Base-by-base conservation (phyloP, 2,113 vertebrate species). In the Tenebrosternarchus preto region DNA sequence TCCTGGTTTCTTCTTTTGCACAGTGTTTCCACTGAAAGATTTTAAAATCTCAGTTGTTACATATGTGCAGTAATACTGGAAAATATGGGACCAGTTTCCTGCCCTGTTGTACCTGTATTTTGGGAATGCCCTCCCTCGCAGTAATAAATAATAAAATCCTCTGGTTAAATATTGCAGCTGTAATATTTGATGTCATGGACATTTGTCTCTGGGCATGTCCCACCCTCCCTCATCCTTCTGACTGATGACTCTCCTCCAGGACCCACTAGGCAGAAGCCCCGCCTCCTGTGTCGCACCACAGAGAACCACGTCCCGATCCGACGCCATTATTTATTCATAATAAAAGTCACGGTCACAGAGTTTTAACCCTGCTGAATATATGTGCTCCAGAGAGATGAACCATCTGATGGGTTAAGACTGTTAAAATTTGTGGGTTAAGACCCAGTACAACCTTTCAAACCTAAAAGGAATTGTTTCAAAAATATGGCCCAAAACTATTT, bases 161-260 rank as follows among this genome's bases (percentile, higher is more conserved):
- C 63, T 66, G 63, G 63, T 66, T 66, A 66, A 66, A 66, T 29
- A 66, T 66, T 66, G 27, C 63, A 20, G 63, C 63, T 66, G 29
- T 66, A 66, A 66, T 66, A 17, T 29, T 31, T 66, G 19, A 33
- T 66, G 63, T 66, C 63, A 66, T 66, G 63, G 63, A 19, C 24
- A 66, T 66, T 66, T 66, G 63, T 66, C 63, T 66, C 63, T 66
- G 29, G 63, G 63, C 63, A 20, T 66, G 27, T 31, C 63, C 29
- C 63, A 20, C 25, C n/a, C 60, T 63, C 27, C 61, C 63, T 66
- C 63, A 20, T 66, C 63, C 63, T 15, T 66, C 63, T 66, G 63
- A 66, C 27, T 66, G 63, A 66, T 66, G 63, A 66, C 63, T 66
- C 20, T 33, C 27, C 19, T 33, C 63, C 31, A 19, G 31, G 63